A percentile compares a stretch with the other conserved stretches of the same genome.
Conservation (phyloP, 2,113 vertebrate genomes). For the Dascyllus trimaculatus region DNA sequence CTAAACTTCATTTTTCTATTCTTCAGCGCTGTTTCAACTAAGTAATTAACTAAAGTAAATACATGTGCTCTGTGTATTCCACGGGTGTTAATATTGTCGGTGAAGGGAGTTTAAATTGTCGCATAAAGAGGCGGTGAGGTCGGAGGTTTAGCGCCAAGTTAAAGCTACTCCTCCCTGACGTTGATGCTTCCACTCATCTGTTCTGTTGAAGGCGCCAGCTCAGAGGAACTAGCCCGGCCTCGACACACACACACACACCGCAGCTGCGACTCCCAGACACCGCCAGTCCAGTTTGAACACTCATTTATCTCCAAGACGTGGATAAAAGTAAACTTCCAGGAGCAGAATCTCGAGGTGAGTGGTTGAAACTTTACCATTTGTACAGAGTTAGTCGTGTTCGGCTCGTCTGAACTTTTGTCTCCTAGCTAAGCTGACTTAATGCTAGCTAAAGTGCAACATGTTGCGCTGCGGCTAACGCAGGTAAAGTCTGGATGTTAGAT, state of each 20-base stretch:
- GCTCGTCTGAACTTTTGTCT: neutral
- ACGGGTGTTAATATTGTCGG: neutral
- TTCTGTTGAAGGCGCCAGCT: slow-evolving; percentile 78
- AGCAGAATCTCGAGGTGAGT: slow-evolving; percentile 64
- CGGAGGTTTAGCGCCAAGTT: slow-evolving; percentile 78
- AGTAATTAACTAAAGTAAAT: fast-evolving
- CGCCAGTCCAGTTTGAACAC: neutral
- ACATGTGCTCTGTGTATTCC: fast-evolving
- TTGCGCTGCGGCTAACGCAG: fast-evolving
- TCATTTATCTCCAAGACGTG: neutral
- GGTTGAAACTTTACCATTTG: neutral
- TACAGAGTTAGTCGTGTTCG: neutral
- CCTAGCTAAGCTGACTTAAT: slow-evolving; percentile 2
- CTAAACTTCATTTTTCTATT: slow-evolving; percentile 37
- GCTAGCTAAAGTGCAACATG: neutral
- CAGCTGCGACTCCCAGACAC: neutral
- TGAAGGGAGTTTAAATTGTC: fast-evolving
- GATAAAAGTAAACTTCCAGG: slow-evolving; percentile 70
- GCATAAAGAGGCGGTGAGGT: neutral
- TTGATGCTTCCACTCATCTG: slow-evolving; percentile 70
- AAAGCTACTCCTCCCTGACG: slow-evolving; percentile 78
- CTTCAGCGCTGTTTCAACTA: neutral
- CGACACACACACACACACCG: slow-evolving; percentile 5
- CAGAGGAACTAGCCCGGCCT: slow-evolving; percentile 66
- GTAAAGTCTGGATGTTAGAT: neutral